Base-by-base conservation (phyloP, 2,888 invertebrate genomes). In the Drosophila kambysellisi region DNA sequence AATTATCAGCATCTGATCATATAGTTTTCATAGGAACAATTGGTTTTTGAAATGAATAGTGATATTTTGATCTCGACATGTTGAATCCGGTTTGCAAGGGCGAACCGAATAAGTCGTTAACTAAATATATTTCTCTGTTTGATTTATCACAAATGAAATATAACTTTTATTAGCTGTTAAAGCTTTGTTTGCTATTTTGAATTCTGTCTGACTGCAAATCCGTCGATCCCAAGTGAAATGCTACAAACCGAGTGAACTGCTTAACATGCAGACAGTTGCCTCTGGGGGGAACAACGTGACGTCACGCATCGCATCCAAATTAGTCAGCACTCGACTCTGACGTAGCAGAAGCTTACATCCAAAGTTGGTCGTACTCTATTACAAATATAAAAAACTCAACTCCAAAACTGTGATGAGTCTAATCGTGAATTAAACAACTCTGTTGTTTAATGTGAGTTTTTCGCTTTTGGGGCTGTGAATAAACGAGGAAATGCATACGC, bases 401-500 rank as follows among this genome's bases (percentile, higher is more conserved):
- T 15, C 46, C 39, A 57, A 57, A 57, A 30, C n/a, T 39, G 51
- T n/a, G 35, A 41, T n/a, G 12, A 35, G 29, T 56, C 46, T 25
- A 46, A 46, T 25, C 25, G 46, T 25, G 46, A 46, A 46, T 25
- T 7, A 46, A 46, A 46, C 4, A 46, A 7, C 46, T 25, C 46
- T 15, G 25, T 15, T 4, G 15, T 0, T 46, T 39, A 15, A 46
- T 35, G 35, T 20, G n/a, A 43, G 60, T 35, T 9, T n/a, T 15
- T 62, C 62, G 61, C 39, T 56, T 52, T 60, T 52, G 25, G 29
- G 6, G 37, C 48, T 54, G 54, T 48, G 29, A 43, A 29, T 20
- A 54, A 70, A 53, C 77, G 11, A 82, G 88, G 86, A 83, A 83
- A 82, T 56, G 15, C 39, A 39, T 74, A 65, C 53, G 53, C 37